Percentiles rank a stretch among this genome's conserved stretches.
phyloP scores from a whole-genome alignment of 2,113 vertebrate species.

The Thymallus thymallus region DNA sequence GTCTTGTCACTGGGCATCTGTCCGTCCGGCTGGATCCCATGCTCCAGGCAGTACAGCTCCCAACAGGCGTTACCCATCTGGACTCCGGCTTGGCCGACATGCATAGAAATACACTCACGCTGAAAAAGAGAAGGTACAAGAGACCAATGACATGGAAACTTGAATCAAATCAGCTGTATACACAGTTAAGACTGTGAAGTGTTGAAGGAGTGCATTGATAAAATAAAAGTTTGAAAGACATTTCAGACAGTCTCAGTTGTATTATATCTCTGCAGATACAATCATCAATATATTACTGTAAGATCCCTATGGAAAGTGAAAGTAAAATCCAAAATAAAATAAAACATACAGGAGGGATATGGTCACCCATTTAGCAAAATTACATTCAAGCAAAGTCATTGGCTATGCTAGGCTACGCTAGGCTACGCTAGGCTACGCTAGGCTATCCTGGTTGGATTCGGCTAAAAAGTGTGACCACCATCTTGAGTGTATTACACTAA shows the following conservation, averaged over 20 bases:
- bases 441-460: too few species aligned
- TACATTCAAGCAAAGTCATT: not conserved
- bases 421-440: not conserved
- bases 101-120: conserved; percentile 80
- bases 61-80: conserved; percentile 93
- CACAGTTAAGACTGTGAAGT: not conserved
- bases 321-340: not conserved
- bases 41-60: conserved; percentile 83
- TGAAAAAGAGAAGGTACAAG: conserved; percentile 22
- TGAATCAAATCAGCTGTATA: not conserved
- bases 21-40: conserved; percentile 76
- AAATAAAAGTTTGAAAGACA: not conserved
- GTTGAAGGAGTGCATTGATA: not conserved
- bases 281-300: too few species aligned
- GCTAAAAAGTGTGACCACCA: too few species aligned
- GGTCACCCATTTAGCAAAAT: not conserved
- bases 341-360: not conserved
- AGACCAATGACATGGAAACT: too few species aligned
- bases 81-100: conserved; percentile 87
- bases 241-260: not conserved
- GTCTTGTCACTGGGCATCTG: conserved; percentile 80
- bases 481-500: too few species aligned
- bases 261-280: too few species aligned
- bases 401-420: not conserved
- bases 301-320: too few species aligned